A percentile compares a stretch with the other conserved stretches of the same genome.
Evolutionary conservation across 2,888 invertebrate species (phyloP).

Genomic region (Physocephala rufipes): DNA sequence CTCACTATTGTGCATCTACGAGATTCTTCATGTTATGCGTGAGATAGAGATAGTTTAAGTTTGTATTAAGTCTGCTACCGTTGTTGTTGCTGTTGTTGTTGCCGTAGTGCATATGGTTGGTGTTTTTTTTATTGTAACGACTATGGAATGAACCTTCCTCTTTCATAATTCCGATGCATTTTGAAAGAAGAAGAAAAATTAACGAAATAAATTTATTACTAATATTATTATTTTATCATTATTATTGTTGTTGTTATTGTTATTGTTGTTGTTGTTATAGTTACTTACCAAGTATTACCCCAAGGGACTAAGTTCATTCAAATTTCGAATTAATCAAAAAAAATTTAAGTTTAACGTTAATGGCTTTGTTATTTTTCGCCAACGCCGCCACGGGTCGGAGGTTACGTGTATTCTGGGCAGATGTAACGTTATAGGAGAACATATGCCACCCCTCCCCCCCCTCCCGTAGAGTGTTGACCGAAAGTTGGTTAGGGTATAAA

Average conservation of each 20-base stretch:
- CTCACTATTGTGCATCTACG: too few species aligned
- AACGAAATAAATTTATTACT: too few species aligned
- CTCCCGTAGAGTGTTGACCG: too few species aligned
- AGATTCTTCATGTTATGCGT: too few species aligned
- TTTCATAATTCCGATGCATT: slow-evolving; percentile 1
- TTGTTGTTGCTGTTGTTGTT: background rate
- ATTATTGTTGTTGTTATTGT: slow-evolving; percentile 1
- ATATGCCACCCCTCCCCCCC: background rate
- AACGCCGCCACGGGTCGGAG: background rate
- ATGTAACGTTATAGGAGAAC: background rate
- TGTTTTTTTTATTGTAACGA: background rate
- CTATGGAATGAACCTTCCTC: background rate
- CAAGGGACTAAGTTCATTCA: slow-evolving; percentile 19
- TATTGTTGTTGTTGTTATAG: background rate
- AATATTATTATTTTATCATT: background rate
- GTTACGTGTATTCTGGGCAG: slow-evolving; percentile 3
- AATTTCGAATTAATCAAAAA: slow-evolving; percentile 1
- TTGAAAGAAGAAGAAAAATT: background rate
- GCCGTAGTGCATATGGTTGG: background rate
- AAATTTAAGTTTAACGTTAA: slow-evolving; percentile 8
- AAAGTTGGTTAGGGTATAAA: background rate
- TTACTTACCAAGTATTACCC: background rate
- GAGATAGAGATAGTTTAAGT: too few species aligned
- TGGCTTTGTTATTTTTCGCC: background rate
- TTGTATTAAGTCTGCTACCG: too few species aligned